Evolutionary conservation across 92 coral and sea anemone species (phyloP).

Genomic region (Siderastrea radians): DNA sequence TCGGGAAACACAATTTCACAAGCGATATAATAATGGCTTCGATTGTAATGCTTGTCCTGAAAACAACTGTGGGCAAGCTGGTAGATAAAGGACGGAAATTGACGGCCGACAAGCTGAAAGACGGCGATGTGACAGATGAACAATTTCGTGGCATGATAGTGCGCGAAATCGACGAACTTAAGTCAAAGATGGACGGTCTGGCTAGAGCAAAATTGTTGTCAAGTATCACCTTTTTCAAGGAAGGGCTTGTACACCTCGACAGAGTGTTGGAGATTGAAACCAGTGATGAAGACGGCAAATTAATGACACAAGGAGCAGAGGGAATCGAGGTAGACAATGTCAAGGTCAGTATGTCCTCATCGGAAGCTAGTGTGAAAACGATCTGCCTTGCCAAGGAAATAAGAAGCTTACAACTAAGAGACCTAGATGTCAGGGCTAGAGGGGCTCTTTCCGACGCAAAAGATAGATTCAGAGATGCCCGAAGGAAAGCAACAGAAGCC

Average conservation of each 20-base stretch:
- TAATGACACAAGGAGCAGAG: background rate
- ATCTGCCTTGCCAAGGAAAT: constrained; percentile 1
- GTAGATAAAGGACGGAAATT: constrained; percentile 4
- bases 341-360: background rate
- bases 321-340: background rate
- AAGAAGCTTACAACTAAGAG: background rate
- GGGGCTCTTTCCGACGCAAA: constrained; percentile 25
- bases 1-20: too few species aligned
- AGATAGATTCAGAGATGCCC: constrained; percentile 50
- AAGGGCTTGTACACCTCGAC: constrained; percentile 7
- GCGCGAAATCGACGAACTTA: constrained; percentile 9
- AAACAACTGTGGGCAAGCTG: background rate
- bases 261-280: constrained; percentile 3
- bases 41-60: background rate
- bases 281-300: background rate
- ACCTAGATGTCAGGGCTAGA: background rate
- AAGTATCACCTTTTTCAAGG: constrained; percentile 8
- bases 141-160: constrained; percentile 2
- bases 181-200: constrained; percentile 4
- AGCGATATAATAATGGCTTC: too few species aligned
- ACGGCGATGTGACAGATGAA: constrained; percentile 7
- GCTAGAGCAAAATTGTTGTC: constrained; percentile 1
- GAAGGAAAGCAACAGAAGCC: too few species aligned
- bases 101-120: background rate
- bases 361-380: background rate